A percentile compares a stretch with the other conserved stretches of the same genome.
Evolutionary conservation across 2,113 vertebrate species (phyloP).

Genomic region (Ctenomys sociabilis): DNA sequence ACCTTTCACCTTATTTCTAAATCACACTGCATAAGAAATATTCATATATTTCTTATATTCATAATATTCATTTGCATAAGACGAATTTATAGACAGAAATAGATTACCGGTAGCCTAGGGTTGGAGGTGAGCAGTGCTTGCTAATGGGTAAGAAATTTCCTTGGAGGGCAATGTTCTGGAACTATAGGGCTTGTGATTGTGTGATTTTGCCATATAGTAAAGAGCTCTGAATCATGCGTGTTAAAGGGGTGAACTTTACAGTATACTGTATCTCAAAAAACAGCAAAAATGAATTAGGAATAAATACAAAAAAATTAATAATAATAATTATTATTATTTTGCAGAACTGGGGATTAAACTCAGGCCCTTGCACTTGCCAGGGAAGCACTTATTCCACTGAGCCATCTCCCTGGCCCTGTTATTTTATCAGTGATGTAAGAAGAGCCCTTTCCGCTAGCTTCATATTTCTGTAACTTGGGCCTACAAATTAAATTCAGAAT

Average conservation of each 20-base stretch:
- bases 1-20: neutral
- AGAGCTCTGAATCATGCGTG: neutral
- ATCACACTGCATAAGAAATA: neutral
- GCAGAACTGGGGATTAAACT: too few relatives aligned
- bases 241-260: constrained; percentile 13
- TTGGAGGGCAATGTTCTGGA: neutral
- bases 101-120: neutral
- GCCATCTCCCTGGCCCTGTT: too few relatives aligned
- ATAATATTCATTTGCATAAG: too few relatives aligned
- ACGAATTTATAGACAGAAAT: neutral
- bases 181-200: neutral
- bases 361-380: too few relatives aligned
- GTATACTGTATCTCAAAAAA: constrained; percentile 20
- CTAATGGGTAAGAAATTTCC: neutral
- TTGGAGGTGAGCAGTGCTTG: neutral
- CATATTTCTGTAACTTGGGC: neutral
- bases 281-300: constrained; percentile 28
- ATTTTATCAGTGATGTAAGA: neutral
- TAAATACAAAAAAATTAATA: too few relatives aligned
- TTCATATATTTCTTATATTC: too few relatives aligned
- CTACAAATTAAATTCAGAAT: neutral
- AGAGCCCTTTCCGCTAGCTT: neutral
- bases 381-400: too few relatives aligned
- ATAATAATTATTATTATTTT: too few relatives aligned
- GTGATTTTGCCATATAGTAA: neutral